Evolutionary conservation across 2,888 invertebrate species (phyloP), one percentile per base, ranked within the genome.

Genomic region (Amblyjoppa proteus): DNA sequence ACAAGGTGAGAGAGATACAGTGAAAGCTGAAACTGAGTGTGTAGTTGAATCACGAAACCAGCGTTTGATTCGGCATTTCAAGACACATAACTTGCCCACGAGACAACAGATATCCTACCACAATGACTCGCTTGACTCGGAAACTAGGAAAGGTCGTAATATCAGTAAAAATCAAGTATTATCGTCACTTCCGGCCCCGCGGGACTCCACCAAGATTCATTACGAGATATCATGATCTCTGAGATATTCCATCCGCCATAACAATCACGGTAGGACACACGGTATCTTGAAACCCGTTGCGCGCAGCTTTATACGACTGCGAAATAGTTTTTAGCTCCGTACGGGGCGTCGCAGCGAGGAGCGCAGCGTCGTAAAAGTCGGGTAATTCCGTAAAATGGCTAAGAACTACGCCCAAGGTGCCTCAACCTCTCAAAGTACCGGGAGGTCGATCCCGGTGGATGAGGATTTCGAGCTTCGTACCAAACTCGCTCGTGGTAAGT

Each of bases 251-350:
- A 4, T 49, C 16, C 13, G 16, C 45, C 45, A 49, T 49, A 49
- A 49, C 45, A 49, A 49, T 49, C 45, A 25, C 58, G 58, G 25
- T 6, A 64, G 7, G 16, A 64, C 5, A n/a, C 31, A 28, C n/a
- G 64, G 31, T 31, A 31, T 16, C 31, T 16, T n/a, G 64, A 64
- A 34, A 34, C 7, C 16, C 28, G 1, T 28, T 31, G 38, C 31
- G 64, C 34, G 25, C 31, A 38, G 56, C 34, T 79, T 75, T 88
- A 81, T 76, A 78, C 64, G 79, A 69, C 38, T 20, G 71, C 68
- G 74, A 86, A 84, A 84, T 88, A 77, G 85, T 85, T 86, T 84
- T 85, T 87, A 87, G 84, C 85, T 81, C 70, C 66, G 76, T 71
- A 38, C 7, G 64, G 69, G 61, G 58, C 56, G 68, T 82, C 81